Evolutionary conservation across 2,888 invertebrate species (phyloP), one percentile per base, ranked within the genome.

Genomic region (Dichetophora obliterata): DNA sequence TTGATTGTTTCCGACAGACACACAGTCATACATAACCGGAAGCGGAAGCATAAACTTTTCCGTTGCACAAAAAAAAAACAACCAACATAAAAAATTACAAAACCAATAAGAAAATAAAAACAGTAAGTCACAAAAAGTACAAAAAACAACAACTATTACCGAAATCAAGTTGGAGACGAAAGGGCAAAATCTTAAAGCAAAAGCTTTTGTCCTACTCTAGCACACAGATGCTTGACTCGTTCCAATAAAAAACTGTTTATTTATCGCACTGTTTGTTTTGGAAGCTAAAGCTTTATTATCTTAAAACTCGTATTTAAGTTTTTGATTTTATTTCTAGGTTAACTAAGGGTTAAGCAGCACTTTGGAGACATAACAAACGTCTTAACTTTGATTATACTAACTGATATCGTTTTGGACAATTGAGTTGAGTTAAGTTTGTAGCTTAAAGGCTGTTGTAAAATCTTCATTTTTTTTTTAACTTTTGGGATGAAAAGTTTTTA

Each of bases 1-100:
- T 14, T 43, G 43, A 43, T 43, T 43, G 43, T 43, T 43, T 43
- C 43, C 43, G 43, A 43, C 11, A 43, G 43, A 43, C 14, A 43
- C 43, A 43, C 43, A 37, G 1, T 6, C 37, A 43, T 14, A 43
- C 43, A 43, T 43, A 43, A 43, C 11, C 43, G 59, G n/a, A 75
- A 69, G 48, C 43, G 48, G 76, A 76, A 19, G 68, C 75, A 74
- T 74, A 71, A 77, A 75, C 79, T 76, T 79, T 77, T 78, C 70
- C 65, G 65, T 43, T 5, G 27, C 14, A 34, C 27, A 76, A 72
- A 75, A 66, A 65, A 31, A 24, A 59, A 76, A 71, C 37, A 27
- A 37, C 16, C 24, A 65, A 75, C n/a, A n/a, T n/a, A 59, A 34
- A 71, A 68, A 3, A 59, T 48, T 22, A n/a, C 31, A 54, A 19